Evolutionary conservation across 2,888 invertebrate species (phyloP).

Genomic region (Orthosia cruda): DNA sequence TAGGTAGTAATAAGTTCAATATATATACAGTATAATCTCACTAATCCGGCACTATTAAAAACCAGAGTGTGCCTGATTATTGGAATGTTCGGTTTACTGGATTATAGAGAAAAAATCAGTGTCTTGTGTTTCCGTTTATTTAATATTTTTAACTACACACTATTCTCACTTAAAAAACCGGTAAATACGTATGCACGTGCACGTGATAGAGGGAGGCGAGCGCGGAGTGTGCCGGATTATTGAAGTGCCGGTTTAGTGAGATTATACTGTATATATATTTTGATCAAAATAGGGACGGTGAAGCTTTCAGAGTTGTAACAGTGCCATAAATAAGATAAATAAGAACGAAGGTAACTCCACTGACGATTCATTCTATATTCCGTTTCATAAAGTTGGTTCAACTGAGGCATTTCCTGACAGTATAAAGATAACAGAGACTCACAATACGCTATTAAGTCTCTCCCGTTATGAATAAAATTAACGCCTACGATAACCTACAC

Average conservation of each 20-base stretch:
- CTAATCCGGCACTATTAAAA: no score
- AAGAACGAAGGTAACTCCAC: slow-evolving; percentile 17
- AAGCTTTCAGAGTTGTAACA: neutral
- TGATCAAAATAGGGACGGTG: neutral
- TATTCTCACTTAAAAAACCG: no score
- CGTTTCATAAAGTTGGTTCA: neutral
- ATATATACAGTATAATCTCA: neutral
- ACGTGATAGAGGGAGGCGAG: no score
- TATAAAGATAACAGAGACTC: slow-evolving; percentile 30
- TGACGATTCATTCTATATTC: slow-evolving; percentile 5
- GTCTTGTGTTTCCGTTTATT: no score
- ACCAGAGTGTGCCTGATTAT: no score
- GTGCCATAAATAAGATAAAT: slow-evolving; percentile 1
- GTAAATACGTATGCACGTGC: no score
- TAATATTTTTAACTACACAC: no score
- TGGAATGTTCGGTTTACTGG: no score
- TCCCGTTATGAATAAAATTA: slow-evolving; percentile 58
- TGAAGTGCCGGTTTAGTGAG: no score
- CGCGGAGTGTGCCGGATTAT: no score
- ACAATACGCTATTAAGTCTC: slow-evolving; percentile 61
- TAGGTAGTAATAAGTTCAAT: neutral
- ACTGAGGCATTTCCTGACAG: slow-evolving; percentile 20
- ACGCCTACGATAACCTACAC: slow-evolving; percentile 76
- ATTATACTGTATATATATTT: no score
- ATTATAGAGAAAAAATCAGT: no score